Evolutionary conservation across 2,113 vertebrate genomes (phyloP).

Genomic region (Pipa parva): DNA sequence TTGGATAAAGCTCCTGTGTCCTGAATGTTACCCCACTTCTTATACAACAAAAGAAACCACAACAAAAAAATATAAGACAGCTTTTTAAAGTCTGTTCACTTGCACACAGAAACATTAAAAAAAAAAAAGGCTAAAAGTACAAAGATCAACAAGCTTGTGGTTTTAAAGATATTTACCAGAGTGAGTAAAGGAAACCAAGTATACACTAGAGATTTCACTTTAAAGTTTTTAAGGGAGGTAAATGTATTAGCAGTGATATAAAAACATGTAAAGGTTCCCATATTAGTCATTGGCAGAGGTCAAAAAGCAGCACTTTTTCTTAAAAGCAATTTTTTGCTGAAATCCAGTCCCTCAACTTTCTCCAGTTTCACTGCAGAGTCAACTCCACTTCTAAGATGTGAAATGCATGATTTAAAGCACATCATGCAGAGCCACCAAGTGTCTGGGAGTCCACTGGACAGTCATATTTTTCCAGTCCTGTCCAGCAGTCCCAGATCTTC

Average conservation of each 20-base stretch:
- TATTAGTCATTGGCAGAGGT: no score
- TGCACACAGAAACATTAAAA: conserved; percentile 18
- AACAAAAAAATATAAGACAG: conserved; percentile 22
- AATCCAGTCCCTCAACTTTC: no score
- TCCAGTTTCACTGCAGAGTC: no score
- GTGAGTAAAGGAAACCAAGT: conserved; percentile 15
- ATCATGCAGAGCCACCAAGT: no score
- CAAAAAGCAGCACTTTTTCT: no score
- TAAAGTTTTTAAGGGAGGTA: neutral
- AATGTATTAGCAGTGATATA: conserved; percentile 11
- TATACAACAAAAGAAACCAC: conserved; percentile 14
- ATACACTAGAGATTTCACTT: conserved; percentile 13
- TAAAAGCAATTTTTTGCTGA: no score
- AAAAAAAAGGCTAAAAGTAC: conserved; percentile 5
- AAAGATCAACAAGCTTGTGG: conserved; percentile 36
- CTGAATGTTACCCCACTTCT: neutral
- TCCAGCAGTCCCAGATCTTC: no score
- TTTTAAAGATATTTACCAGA: conserved; percentile 22
- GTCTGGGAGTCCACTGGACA: no score
- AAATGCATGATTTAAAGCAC: no score
- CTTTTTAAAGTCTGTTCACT: conserved; percentile 30
- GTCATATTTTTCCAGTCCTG: no score
- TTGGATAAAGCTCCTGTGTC: neutral
- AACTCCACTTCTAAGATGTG: no score
- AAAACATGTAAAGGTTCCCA: conserved; percentile 1